phyloP scores from a whole-genome alignment of 2,797 vertebrate species.

The Cyclopterus lumpus region DNA sequence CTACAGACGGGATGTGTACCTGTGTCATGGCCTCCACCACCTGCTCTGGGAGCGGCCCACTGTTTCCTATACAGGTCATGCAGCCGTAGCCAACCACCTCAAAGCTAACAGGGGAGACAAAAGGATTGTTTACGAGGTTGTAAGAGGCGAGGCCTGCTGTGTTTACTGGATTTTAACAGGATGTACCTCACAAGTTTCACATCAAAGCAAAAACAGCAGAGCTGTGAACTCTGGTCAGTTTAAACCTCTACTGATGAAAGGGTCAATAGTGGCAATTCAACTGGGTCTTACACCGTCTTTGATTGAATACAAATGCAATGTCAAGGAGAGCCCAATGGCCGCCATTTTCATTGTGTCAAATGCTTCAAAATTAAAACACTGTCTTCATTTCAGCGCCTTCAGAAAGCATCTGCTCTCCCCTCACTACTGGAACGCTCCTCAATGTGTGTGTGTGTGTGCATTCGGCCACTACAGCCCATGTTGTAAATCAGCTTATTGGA shows the following conservation, averaged over 20 bases:
- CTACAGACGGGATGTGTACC: conserved; percentile 78
- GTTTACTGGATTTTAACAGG: background rate
- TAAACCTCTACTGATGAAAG: background rate
- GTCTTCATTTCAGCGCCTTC: too few relatives aligned
- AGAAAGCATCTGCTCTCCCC: too few relatives aligned
- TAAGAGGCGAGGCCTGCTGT: background rate
- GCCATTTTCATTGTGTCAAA: too few relatives aligned
- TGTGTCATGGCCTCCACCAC: conserved; percentile 94
- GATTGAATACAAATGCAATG: too few relatives aligned
- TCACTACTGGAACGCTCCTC: too few relatives aligned
- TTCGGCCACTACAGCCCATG: too few relatives aligned
- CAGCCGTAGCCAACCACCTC: conserved; percentile 98
- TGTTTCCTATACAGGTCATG: conserved; percentile 99
- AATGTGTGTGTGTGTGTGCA: too few relatives aligned
- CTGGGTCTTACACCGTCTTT: too few relatives aligned
- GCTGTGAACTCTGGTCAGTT: background rate
- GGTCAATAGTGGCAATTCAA: background rate
- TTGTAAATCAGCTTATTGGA: too few relatives aligned
- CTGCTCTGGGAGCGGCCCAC: conserved; percentile 92
- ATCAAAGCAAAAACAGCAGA: background rate
- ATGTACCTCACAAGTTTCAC: background rate
- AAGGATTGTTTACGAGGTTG: background rate
- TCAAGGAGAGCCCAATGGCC: too few relatives aligned
- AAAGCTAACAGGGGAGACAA: conserved; percentile 83
- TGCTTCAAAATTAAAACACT: too few relatives aligned